phyloP scores from a whole-genome alignment of 2,113 vertebrate species.

The Lepidothrix coronata region DNA sequence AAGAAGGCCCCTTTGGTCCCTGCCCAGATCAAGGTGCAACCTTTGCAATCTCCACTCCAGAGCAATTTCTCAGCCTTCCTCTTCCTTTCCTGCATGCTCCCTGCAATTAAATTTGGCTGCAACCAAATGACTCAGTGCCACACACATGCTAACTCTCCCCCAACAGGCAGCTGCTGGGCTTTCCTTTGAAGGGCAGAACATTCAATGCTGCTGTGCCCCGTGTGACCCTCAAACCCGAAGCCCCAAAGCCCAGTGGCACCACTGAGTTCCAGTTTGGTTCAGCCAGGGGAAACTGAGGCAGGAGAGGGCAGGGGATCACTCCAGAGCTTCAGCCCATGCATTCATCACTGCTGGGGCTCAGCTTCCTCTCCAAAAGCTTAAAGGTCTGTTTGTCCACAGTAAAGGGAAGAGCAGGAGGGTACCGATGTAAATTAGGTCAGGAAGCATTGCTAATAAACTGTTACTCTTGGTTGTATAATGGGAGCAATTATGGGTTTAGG shows the following conservation, averaged over 20 bases:
- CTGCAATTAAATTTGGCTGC: neutral
- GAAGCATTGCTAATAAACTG: slow-evolving; percentile 54
- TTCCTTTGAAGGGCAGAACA: neutral
- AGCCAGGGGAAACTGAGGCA: neutral
- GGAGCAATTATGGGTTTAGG: slow-evolving; percentile 42
- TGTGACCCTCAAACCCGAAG: neutral
- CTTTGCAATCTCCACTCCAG: neutral
- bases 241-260: accelerated
- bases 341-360: neutral
- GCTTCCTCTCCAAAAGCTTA: neutral
- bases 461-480: slow-evolving; percentile 38
- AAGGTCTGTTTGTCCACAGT: slow-evolving; percentile 1
- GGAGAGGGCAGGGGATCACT: neutral
- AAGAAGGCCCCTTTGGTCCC: neutral
- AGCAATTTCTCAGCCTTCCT: neutral
- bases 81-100: neutral
- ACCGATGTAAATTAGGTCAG: slow-evolving; percentile 21
- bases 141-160: neutral
- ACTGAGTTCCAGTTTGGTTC: neutral
- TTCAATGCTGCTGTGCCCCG: accelerated
- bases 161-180: neutral
- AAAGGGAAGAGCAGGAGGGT: neutral
- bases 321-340: neutral
- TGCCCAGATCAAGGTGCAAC: neutral
- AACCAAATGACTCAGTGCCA: neutral